Base-by-base conservation (phyloP, 2,797 vertebrate genomes). In the Kryptopterus vitreolus region DNA sequence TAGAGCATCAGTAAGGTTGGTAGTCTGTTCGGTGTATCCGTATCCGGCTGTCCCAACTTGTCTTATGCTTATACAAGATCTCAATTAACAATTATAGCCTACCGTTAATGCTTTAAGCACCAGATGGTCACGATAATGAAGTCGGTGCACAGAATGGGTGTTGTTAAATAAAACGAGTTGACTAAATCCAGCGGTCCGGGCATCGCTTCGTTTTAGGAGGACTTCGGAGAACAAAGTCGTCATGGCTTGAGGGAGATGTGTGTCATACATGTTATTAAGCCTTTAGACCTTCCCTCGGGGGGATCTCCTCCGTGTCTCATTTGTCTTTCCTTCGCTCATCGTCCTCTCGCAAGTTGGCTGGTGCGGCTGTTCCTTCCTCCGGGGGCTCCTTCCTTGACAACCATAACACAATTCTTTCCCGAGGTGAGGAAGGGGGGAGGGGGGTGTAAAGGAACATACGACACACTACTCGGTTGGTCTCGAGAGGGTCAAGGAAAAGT, bases 1-100 rank as follows among this genome's bases (percentile, higher is more conserved):
- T 26, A 77, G 86, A 85, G 38, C 85, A 87, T 85, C 82, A 79
- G 77, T 22, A 76, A 88, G 84, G 86, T 62, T 50, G 5, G 43
- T 59, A 59, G 33, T 74, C 22, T 53, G 48, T 52, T 70, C n/a
- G 29, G 22, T 35, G 31, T 24, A 8, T 62, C 38, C 82, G 43
- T 35, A 29, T 22, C 20, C n/a, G n/a, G 6, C 24, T 20, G 66
- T 46, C 16, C 50, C 9, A 59, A 66, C 35, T 53, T 50, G n/a
- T 50, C 43, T 52, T 52, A 3, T 38, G 62, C 18, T 65, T 65
- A 15, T n/a, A 16, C 35, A 65, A 65, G n/a, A 13, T 68, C 65
- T 24, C 35, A 24, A 16, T 29, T 38, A 68, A 22, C n/a, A 46
- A 10, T 46, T 10, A 69, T 69, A 15, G 16, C 11, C 29, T 65